Conservation (phyloP, 53 echinoderm and acorn worm species). For the Hippasteria phrygiana region DNA sequence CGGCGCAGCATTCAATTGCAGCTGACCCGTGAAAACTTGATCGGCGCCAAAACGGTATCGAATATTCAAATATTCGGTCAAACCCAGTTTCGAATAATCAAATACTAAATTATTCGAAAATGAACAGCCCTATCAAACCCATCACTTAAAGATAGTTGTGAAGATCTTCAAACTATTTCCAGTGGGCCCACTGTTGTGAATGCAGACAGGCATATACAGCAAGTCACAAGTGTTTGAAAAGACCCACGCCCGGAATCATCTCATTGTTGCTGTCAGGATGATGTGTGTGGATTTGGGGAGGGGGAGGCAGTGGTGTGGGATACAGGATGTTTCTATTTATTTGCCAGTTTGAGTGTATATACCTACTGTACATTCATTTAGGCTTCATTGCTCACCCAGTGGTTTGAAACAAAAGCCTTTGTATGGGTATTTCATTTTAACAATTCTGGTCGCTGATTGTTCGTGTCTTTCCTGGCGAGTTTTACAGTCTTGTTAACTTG, state of each 20-base stretch:
- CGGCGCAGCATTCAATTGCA: too few species aligned
- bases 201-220: constrained; percentile 12
- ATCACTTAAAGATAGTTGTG: neutral
- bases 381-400: constrained; percentile 36
- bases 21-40: too few species aligned
- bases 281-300: neutral
- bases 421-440: too few species aligned
- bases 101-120: too few species aligned
- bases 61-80: too few species aligned
- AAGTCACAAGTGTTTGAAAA: constrained; percentile 24
- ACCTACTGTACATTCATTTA: neutral
- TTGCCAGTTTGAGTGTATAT: neutral
- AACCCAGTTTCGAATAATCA: too few species aligned
- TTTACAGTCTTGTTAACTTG: too few species aligned
- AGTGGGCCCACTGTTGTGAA: constrained; percentile 32
- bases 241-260: neutral
- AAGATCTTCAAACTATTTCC: constrained; percentile 21
- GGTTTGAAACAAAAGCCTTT: too few species aligned
- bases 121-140: too few species aligned
- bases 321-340: neutral
- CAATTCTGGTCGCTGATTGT: too few species aligned
- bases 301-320: neutral
- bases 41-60: too few species aligned
- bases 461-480: too few species aligned
- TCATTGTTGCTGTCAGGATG: constrained; percentile 1